A percentile compares a stretch with the other conserved stretches of the same genome.
Evolutionary conservation across 2,888 invertebrate genomes (phyloP).

Genomic region (Scrobipalpa costella): DNA sequence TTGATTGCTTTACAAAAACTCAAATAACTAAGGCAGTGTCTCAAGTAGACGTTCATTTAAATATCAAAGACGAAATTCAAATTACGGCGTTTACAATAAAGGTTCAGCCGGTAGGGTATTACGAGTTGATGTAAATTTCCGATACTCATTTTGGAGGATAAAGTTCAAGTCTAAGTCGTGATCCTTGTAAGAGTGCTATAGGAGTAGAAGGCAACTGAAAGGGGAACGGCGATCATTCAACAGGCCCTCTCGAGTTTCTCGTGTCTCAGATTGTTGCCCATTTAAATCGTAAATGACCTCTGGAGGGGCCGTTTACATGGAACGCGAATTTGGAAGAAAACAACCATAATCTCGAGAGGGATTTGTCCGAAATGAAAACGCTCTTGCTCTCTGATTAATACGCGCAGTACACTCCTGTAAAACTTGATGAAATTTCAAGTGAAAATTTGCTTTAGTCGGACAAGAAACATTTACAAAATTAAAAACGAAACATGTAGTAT

Average conservation of each 20-base stretch:
- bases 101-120: constrained; percentile 76
- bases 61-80: constrained; percentile 81
- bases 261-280: constrained; percentile 27
- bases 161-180: constrained; percentile 71
- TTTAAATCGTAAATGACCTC: constrained; percentile 31
- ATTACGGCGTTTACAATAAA: constrained; percentile 81
- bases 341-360: constrained; percentile 18
- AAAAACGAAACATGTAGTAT: not conserved
- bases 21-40: constrained; percentile 81
- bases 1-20: constrained; percentile 82
- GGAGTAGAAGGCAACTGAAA: constrained; percentile 28
- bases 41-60: constrained; percentile 80
- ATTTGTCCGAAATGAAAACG: constrained; percentile 24
- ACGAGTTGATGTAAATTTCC: constrained; percentile 80
- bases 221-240: constrained; percentile 37
- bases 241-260: constrained; percentile 30
- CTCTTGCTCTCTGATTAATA: constrained; percentile 22
- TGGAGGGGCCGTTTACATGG: constrained; percentile 23
- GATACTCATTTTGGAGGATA: constrained; percentile 78
- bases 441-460: constrained; percentile 9
- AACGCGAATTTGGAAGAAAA: constrained; percentile 26
- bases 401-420: constrained; percentile 19
- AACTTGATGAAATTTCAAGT: constrained; percentile 23
- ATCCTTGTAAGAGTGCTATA: constrained; percentile 46
- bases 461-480: constrained; percentile 2